Evolutionary conservation across 2,888 invertebrate species (phyloP).

Genomic region (Drosophila cognata): DNA sequence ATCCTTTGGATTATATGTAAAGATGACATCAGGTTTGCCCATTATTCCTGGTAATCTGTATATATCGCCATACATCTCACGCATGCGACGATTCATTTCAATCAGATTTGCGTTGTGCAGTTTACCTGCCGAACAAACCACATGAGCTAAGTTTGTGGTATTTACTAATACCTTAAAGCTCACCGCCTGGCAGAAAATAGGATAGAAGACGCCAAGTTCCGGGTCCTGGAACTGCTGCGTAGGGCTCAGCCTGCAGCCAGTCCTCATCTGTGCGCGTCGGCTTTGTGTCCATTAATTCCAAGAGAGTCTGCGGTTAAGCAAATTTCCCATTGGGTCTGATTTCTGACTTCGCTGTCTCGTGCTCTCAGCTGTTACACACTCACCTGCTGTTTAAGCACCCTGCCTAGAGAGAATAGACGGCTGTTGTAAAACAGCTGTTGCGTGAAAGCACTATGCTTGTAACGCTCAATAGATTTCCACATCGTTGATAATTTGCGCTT

Average conservation of each 20-base stretch:
- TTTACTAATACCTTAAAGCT: not conserved
- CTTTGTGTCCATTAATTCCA: slow-evolving; percentile 39
- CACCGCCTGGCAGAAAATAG: slow-evolving; percentile 80
- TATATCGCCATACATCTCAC: slow-evolving; percentile 84
- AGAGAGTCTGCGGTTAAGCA: slow-evolving; percentile 28
- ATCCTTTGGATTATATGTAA: slow-evolving; percentile 86
- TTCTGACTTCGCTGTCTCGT: not conserved
- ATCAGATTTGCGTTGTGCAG: slow-evolving; percentile 69
- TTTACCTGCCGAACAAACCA: slow-evolving; percentile 47
- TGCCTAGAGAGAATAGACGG: slow-evolving; percentile 31
- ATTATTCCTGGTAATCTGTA: slow-evolving; percentile 84
- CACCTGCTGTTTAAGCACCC: slow-evolving; percentile 63
- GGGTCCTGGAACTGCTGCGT: slow-evolving; percentile 76
- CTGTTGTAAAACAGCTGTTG: slow-evolving; percentile 43
- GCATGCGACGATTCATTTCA: slow-evolving; percentile 70
- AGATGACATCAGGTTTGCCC: slow-evolving; percentile 82
- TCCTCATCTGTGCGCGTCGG: slow-evolving; percentile 61
- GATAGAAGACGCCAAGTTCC: slow-evolving; percentile 59
- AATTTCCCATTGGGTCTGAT: slow-evolving; percentile 35
- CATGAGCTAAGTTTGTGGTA: not conserved
- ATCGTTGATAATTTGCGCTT: slow-evolving; percentile 16
- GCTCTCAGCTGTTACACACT: slow-evolving; percentile 40
- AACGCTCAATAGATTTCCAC: slow-evolving; percentile 35
- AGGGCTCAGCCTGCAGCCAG: slow-evolving; percentile 76
- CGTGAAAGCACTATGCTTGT: not conserved